These are phyloP conservation scores for Apeira syringaria DNA, from an alignment of 2,888 invertebrate genomes.

Conservation along the genomic window DNA sequence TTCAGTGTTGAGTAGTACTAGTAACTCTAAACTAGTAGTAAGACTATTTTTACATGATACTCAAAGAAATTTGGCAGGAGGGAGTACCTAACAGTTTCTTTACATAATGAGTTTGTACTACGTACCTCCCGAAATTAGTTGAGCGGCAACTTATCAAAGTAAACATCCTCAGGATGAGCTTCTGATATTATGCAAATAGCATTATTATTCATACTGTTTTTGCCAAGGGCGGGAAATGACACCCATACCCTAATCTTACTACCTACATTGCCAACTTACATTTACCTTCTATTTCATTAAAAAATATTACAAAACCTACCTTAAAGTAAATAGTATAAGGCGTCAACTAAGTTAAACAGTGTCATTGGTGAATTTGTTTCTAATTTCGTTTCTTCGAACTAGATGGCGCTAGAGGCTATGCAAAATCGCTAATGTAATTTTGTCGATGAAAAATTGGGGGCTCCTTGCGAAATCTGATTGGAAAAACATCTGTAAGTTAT, in stretches of 20 bases:
- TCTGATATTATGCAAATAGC: constrained; percentile 77
- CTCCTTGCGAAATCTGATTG: constrained; percentile 66
- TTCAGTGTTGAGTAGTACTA: too few relatives aligned
- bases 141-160: constrained; percentile 60
- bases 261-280: constrained; percentile 22
- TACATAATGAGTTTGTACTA: too few relatives aligned
- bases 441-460: constrained; percentile 76
- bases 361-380: constrained; percentile 36
- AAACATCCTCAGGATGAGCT: constrained; percentile 69
- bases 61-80: too few relatives aligned
- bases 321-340: constrained; percentile 22
- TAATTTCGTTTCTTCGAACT: constrained; percentile 53
- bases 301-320: constrained; percentile 34
- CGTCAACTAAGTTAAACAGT: too few relatives aligned
- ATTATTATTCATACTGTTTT: constrained; percentile 83
- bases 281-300: neutral
- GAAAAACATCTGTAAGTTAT: constrained; percentile 78
- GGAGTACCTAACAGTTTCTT: too few relatives aligned
- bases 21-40: too few relatives aligned
- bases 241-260: constrained; percentile 71
- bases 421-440: constrained; percentile 79
- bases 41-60: too few relatives aligned
- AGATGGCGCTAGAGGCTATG: constrained; percentile 79
- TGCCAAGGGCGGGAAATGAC: constrained; percentile 68
- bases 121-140: constrained; percentile 35